Evolutionary conservation across 2,888 invertebrate species (phyloP).

Genomic region (Papilio gigon): DNA sequence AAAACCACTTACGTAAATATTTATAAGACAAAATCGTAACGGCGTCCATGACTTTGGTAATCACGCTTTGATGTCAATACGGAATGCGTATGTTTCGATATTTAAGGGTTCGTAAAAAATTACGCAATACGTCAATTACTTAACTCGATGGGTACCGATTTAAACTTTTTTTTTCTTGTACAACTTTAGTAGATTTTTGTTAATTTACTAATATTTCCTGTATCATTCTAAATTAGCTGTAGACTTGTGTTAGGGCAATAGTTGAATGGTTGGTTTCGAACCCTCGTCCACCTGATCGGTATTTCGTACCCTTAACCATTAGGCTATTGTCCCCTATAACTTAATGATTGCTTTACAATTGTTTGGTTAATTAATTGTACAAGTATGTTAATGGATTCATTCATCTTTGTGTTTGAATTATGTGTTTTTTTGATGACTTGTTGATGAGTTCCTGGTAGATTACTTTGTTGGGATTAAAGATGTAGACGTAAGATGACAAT

Average conservation of each 20-base stretch:
- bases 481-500: not conserved
- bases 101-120: not conserved
- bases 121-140: not conserved
- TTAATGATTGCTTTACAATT: too few species aligned
- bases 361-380: constrained; percentile 2
- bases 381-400: not conserved
- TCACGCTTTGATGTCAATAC: constrained; percentile 27
- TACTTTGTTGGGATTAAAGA: not conserved
- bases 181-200: too few species aligned
- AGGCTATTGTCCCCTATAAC: too few species aligned
- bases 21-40: constrained; percentile 26
- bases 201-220: too few species aligned
- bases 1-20: constrained; percentile 29
- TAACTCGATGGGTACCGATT: not conserved
- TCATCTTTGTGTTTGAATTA: not conserved
- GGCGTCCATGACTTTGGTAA: constrained; percentile 38
- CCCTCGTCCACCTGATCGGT: too few species aligned
- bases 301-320: too few species aligned
- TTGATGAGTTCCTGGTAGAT: not conserved
- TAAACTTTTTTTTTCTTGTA: not conserved
- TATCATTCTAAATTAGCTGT: too few species aligned
- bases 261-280: too few species aligned
- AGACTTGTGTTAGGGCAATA: too few species aligned
- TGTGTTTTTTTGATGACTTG: not conserved
- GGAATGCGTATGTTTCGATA: not conserved